These are phyloP conservation scores for Hippoglossus hippoglossus DNA, from an alignment of 2,797 vertebrate species.

Conservation along the genomic window DNA sequence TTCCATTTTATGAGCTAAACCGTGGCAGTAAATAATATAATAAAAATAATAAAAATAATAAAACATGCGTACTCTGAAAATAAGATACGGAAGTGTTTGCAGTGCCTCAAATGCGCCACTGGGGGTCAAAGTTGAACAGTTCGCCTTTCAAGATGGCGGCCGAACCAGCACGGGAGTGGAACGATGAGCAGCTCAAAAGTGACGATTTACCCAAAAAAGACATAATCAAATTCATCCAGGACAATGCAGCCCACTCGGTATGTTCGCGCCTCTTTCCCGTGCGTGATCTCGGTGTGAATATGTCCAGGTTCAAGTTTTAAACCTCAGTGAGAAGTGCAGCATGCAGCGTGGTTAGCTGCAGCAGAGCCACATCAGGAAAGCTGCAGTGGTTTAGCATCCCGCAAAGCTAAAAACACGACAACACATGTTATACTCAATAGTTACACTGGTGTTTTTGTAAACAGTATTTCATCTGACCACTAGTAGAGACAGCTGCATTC, in stretches of 20 bases:
- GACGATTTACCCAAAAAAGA: constrained; percentile 95
- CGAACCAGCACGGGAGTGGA: constrained; percentile 89
- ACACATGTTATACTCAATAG: neutral
- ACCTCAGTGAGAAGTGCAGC: neutral
- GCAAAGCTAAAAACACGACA: neutral
- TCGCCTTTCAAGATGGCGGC: constrained; percentile 87
- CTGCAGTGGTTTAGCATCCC: constrained; percentile 6
- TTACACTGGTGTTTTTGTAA: too few relatives aligned
- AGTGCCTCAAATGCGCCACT: neutral
- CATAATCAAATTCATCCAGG: constrained; percentile 94
- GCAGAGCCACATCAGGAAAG: neutral
- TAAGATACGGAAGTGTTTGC: neutral
- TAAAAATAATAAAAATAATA: too few relatives aligned
- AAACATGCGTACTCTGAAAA: neutral
- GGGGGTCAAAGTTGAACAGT: constrained; percentile 68
- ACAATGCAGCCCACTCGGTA: constrained; percentile 92
- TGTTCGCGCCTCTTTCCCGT: constrained; percentile 11
- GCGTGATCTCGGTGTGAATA: accelerated
- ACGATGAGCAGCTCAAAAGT: constrained; percentile 91
- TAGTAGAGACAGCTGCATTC: too few relatives aligned
- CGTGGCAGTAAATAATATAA: too few relatives aligned
- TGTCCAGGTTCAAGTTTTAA: neutral
- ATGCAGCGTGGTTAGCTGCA: constrained; percentile 45
- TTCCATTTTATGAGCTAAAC: too few relatives aligned
- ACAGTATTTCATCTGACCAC: too few relatives aligned